Evolutionary conservation across 2,797 vertebrate genomes (phyloP), one percentile per base, ranked within the genome.

Genomic region (Zenarchopterus dispar): DNA sequence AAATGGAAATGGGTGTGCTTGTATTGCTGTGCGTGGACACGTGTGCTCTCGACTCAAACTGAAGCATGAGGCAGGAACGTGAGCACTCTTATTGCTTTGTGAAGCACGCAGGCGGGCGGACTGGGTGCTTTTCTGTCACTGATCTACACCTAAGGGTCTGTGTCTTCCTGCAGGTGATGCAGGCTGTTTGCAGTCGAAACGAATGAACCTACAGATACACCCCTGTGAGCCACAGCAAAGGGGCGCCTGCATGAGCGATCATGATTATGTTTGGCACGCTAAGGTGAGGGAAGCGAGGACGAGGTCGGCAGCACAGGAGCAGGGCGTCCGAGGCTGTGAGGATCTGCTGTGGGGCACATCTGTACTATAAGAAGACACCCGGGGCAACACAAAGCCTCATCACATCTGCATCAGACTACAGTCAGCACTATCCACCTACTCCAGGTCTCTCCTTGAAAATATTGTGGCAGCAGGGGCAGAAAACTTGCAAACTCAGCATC

Each of bases 71-170:
- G 48, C 28, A 16, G 56, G 23, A 41, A 33, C 46, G 22, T 4
- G 9, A 52, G 62, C 43, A 24, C 33, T 61, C 60, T 87, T 89
- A 89, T 90, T 90, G 88, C 89, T 86, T 70, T 57, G 69, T 70
- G 54, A 54, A 60, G 65, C 39, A 56, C 56, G 62, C 54, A 45
- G 65, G 63, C 17, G 56, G 19, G 17, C 46, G 41, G 58, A 46
- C 48, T 16, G 9, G 31, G 41, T 47, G 31, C 57, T 56, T 49
- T 67, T 57, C 52, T 24, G 60, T 67, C 58, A 52, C 56, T 48
- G 47, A 46, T 71, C 66, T 67, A 41, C 62, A 45, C 39, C 49
- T n/a, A 13, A 60, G 16, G 24, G 60, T 26, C 17, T 42, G 41
- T 46, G 13, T 71, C 18, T 24, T 71, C 43, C 42, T 33, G 6